Conservation (phyloP, 2,888 invertebrate species). For the Rotaria magnacalcarata region DNA sequence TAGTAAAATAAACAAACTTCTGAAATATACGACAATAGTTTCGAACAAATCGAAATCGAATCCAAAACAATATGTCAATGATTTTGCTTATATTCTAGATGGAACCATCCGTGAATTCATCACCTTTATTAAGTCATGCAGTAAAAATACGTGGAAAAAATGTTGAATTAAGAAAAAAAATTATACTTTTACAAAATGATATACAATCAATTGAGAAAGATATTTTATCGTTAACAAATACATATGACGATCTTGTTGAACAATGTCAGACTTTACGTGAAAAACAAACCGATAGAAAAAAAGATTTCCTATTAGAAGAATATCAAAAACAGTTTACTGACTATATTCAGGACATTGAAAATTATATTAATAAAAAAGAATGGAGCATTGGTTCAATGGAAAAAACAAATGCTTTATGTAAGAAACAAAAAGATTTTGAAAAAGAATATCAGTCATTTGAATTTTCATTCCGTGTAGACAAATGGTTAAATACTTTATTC, state of each 20-base stretch:
- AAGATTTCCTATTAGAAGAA: background rate
- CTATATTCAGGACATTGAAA: background rate
- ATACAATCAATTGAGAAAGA: background rate
- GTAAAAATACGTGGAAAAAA: background rate
- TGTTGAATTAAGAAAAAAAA: slow-evolving; percentile 27
- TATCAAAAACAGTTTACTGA: background rate
- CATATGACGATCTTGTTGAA: slow-evolving; percentile 5
- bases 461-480: no score
- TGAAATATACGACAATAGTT: no score
- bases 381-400: no score
- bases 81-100: background rate
- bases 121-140: background rate
- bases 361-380: background rate
- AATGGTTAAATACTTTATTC: no score
- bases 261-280: background rate
- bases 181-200: background rate
- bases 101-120: background rate
- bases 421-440: background rate
- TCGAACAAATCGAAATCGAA: no score
- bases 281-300: slow-evolving; percentile 9
- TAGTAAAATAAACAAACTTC: no score
- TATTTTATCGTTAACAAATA: slow-evolving; percentile 9
- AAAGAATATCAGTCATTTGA: no score
- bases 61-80: background rate
- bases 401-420: background rate